These are phyloP conservation scores for Schrankia costaestrigalis DNA, from an alignment of 2,888 invertebrate species.

Conservation along the genomic window DNA sequence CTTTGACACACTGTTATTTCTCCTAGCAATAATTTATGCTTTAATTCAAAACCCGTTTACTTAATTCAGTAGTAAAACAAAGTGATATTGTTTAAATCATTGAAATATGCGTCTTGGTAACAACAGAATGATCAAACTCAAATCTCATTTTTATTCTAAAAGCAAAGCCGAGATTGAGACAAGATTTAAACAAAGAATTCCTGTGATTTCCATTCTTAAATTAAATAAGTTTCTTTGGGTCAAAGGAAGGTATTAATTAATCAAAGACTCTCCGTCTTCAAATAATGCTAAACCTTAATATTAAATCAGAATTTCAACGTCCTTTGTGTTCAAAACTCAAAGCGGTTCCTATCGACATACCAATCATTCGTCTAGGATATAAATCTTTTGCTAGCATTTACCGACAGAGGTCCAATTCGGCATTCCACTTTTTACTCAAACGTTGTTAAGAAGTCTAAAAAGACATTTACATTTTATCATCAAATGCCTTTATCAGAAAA, in stretches of 20 bases:
- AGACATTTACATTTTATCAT: no score
- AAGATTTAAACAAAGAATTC: slow-evolving; percentile 10
- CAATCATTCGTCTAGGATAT: slow-evolving; percentile 57
- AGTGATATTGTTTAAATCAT: no score
- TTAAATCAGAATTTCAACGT: slow-evolving; percentile 30
- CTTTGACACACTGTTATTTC: no score
- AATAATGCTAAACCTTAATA: slow-evolving; percentile 22
- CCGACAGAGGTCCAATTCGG: slow-evolving; percentile 52
- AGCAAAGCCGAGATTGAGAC: slow-evolving; percentile 10
- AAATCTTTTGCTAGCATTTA: slow-evolving; percentile 53
- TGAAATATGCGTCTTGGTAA: no score
- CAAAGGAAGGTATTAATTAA: slow-evolving; percentile 26
- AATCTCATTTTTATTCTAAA: no score
- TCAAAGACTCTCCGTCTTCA: slow-evolving; percentile 18
- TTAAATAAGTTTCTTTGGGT: slow-evolving; percentile 16
- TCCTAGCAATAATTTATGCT: no score
- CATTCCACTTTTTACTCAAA: slow-evolving; percentile 57
- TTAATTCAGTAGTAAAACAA: no score
- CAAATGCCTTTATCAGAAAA: no score
- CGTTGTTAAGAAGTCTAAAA: slow-evolving; percentile 36
- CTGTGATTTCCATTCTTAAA: slow-evolving; percentile 11
- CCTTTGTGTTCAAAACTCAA: slow-evolving; percentile 37
- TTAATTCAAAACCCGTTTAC: no score
- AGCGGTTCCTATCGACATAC: slow-evolving; percentile 43
- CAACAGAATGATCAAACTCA: no score